A percentile compares a stretch with the other conserved stretches of the same genome.
These are phyloP conservation scores for Enteromius viviparus DNA, from an alignment of 2,797 vertebrate genomes.

Conservation along the genomic window DNA sequence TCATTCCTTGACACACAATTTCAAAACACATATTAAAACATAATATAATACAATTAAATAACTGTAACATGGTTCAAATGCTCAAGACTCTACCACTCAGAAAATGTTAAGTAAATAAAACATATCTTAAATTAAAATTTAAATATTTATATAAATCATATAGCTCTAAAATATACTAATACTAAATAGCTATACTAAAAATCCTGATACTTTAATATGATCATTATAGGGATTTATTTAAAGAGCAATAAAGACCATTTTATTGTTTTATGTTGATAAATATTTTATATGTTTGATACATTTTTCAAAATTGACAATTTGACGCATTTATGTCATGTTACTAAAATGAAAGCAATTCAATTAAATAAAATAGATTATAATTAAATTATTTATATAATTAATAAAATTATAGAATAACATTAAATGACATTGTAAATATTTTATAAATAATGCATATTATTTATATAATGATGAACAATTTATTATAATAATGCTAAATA, in stretches of 20 bases:
- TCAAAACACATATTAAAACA: background rate
- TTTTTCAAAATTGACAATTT: background rate
- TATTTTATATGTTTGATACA: background rate
- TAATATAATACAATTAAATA: background rate
- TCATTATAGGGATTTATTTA: background rate
- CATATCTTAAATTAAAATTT: background rate
- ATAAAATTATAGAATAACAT: background rate
- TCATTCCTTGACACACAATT: background rate
- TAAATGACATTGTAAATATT: background rate
- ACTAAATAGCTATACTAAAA: background rate
- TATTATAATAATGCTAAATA: background rate
- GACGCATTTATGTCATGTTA: background rate
- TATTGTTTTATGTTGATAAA: background rate
- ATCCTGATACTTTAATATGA: background rate
- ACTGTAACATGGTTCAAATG: background rate
- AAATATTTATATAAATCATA: background rate
- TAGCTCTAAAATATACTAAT: background rate
- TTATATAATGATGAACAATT: background rate
- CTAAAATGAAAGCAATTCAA: background rate
- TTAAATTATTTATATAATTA: background rate
- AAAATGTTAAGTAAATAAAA: background rate
- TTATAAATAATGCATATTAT: background rate
- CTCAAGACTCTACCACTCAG: background rate
- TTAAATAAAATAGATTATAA: background rate
- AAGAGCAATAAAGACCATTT: background rate